phyloP scores from a whole-genome alignment of 2,797 vertebrate genomes.

The Paratrypauchen microcephalus region DNA sequence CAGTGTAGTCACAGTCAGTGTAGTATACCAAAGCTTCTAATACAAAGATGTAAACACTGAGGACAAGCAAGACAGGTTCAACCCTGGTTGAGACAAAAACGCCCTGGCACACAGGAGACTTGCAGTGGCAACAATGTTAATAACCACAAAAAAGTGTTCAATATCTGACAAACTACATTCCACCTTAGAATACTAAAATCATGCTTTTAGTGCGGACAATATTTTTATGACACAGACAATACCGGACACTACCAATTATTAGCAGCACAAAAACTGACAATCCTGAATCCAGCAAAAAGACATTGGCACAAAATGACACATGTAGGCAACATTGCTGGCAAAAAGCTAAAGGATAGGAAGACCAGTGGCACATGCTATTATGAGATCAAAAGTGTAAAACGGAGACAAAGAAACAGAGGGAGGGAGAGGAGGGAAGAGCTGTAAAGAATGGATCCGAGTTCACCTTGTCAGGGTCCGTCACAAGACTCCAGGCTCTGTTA shows the following conservation, averaged over 20 bases:
- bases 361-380: constrained; percentile 12
- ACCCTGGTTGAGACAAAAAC: constrained; percentile 50
- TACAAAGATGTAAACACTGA: constrained; percentile 55
- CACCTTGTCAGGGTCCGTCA: constrained; percentile 46
- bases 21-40: constrained; percentile 54
- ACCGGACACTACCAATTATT: constrained; percentile 6
- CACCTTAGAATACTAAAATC: constrained; percentile 2
- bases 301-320: constrained; percentile 23
- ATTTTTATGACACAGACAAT: constrained; percentile 10
- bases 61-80: constrained; percentile 48
- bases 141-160: neutral
- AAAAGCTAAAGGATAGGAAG: constrained; percentile 40
- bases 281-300: constrained; percentile 9
- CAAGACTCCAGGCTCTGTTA: constrained; percentile 54
- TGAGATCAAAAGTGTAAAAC: constrained; percentile 11
- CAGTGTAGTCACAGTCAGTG: constrained; percentile 34
- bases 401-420: constrained; percentile 11
- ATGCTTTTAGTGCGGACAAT: constrained; percentile 17
- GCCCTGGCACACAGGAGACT: constrained; percentile 57
- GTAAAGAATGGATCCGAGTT: constrained; percentile 40
- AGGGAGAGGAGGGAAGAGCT: constrained; percentile 23
- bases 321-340: constrained; percentile 35
- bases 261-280: constrained; percentile 13
- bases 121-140: constrained; percentile 33
- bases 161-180: neutral